A percentile compares a stretch with the other conserved stretches of the same genome.
phyloP scores from a whole-genome alignment of 2,797 vertebrate species.

The Serranus cabrilla region DNA sequence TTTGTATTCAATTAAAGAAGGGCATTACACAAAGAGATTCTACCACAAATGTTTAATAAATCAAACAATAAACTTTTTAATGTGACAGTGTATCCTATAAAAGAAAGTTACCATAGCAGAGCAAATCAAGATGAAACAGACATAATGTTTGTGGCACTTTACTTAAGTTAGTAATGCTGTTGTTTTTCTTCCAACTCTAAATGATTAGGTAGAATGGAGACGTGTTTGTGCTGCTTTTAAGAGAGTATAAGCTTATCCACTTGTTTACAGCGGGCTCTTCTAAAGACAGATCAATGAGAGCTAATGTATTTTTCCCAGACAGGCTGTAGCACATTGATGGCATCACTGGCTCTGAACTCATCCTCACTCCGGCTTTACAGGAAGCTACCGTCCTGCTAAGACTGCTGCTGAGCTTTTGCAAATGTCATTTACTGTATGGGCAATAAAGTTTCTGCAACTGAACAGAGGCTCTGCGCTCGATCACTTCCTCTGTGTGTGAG shows the following conservation, averaged over 20 bases:
- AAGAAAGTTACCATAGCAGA: background rate
- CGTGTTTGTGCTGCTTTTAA: background rate
- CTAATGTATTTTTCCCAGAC: conserved; percentile 56
- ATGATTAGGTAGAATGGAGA: background rate
- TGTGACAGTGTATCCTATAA: background rate
- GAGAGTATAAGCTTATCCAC: background rate
- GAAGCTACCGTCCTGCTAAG: conserved; percentile 24
- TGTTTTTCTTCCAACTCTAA: background rate
- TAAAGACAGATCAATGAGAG: conserved; percentile 61
- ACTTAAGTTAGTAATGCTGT: background rate
- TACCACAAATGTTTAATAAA: background rate
- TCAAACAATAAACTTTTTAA: background rate
- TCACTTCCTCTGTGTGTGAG: conserved; percentile 24
- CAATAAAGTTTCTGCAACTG: conserved; percentile 36
- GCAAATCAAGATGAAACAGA: background rate
- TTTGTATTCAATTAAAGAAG: background rate
- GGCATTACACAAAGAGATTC: background rate
- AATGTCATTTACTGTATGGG: conserved; percentile 44
- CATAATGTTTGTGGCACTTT: background rate
- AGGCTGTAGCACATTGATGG: conserved; percentile 24
- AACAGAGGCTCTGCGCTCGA: conserved; percentile 20
- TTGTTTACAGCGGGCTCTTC: conserved; percentile 28
- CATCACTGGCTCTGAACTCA: conserved; percentile 40
- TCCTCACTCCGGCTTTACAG: conserved; percentile 22
- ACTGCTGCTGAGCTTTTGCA: conserved; percentile 28